These are phyloP conservation scores for Temnothorax longispinosus DNA, from an alignment of 1,140 invertebrate species.

Conservation along the genomic window DNA sequence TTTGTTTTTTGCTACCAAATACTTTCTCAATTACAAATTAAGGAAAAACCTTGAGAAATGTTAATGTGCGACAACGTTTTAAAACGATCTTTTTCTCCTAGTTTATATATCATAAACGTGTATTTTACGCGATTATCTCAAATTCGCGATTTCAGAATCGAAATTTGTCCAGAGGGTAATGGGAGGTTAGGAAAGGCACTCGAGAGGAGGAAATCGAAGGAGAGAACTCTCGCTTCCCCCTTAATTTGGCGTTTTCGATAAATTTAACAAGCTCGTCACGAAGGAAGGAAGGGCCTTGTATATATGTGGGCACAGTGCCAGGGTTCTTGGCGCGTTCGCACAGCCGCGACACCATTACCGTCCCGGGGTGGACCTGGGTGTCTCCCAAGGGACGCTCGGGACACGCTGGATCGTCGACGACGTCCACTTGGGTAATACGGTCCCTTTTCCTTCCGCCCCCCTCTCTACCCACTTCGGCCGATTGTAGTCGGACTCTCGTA, in stretches of 20 bases:
- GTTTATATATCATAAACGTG: neutral
- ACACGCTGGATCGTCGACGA: conserved; percentile 78
- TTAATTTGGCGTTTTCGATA: conserved; percentile 85
- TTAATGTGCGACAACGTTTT: neutral
- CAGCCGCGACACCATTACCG: conserved; percentile 82
- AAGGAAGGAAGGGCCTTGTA: conserved; percentile 77
- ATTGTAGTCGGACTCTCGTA: conserved; percentile 48
- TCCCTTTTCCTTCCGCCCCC: conserved; percentile 74
- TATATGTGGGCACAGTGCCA: conserved; percentile 84
- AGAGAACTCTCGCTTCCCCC: conserved; percentile 66
- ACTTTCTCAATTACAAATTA: neutral
- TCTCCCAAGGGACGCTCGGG: conserved; percentile 76
- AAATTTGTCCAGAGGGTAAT: neutral
- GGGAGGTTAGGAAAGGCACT: neutral
- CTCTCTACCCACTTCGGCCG: conserved; percentile 29
- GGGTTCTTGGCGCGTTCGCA: conserved; percentile 78
- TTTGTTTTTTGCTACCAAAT: neutral
- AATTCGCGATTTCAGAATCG: neutral
- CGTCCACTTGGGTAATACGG: conserved; percentile 83
- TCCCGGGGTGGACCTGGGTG: conserved; percentile 73
- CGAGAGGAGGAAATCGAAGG: conserved; percentile 15
- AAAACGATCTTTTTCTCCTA: neutral
- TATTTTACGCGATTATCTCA: neutral
- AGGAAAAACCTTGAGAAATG: neutral
- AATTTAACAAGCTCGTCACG: conserved; percentile 86